phyloP scores from a whole-genome alignment of 92 coral and sea anemone genomes.

The Epizoanthus illoricatus region DNA sequence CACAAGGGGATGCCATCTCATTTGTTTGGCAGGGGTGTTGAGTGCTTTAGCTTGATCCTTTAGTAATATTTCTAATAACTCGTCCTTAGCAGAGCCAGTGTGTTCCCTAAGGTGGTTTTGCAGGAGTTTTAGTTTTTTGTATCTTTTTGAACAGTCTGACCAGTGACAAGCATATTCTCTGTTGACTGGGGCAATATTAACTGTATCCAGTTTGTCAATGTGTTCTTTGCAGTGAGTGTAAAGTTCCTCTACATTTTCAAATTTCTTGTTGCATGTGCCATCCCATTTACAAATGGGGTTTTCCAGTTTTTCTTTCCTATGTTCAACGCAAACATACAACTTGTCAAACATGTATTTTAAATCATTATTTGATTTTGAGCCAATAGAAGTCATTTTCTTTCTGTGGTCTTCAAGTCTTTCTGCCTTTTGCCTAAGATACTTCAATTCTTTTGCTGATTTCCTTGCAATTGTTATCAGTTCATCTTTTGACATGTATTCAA shows the following conservation, averaged over 20 bases:
- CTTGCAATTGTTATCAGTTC: conserved; percentile 31
- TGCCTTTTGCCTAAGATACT: conserved; percentile 10
- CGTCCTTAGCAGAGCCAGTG: conserved; percentile 17
- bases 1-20: conserved; percentile 42
- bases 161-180: conserved; percentile 25
- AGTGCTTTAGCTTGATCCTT: conserved; percentile 40
- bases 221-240: conserved; percentile 28
- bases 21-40: conserved; percentile 31
- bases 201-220: conserved; percentile 30
- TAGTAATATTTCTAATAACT: conserved; percentile 25
- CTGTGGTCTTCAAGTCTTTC: conserved; percentile 19
- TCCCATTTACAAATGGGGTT: conserved; percentile 34
- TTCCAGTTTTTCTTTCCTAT: background rate
- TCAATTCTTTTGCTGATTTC: conserved; percentile 29
- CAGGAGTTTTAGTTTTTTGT: conserved; percentile 33
- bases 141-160: conserved; percentile 15
- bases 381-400: conserved; percentile 6
- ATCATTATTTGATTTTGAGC: conserved; percentile 24
- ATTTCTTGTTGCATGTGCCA: background rate
- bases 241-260: conserved; percentile 37
- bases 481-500: conserved; percentile 18
- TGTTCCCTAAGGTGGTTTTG: conserved; percentile 37
- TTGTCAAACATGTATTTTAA: conserved; percentile 16
- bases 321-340: conserved; percentile 14
- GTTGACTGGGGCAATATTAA: conserved; percentile 27